Conservation (phyloP, 1,140 invertebrate species). For the Archivesica marissinica region DNA sequence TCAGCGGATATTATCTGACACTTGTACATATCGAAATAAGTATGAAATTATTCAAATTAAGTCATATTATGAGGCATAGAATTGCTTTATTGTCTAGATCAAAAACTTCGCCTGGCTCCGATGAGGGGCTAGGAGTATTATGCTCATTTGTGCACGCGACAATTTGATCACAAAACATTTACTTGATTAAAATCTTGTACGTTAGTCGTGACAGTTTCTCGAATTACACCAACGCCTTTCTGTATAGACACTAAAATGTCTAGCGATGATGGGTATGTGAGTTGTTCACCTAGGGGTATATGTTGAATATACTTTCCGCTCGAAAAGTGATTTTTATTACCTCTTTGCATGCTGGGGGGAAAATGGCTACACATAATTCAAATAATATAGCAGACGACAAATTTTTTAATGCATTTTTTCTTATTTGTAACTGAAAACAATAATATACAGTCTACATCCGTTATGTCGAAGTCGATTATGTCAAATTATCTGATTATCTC, state of each 20-base stretch:
- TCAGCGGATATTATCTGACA: background rate
- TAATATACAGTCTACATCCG: too few relatives aligned
- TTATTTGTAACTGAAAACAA: too few relatives aligned
- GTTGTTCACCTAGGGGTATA: too few relatives aligned
- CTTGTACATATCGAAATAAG: background rate
- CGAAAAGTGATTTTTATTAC: too few relatives aligned
- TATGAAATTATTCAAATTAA: background rate
- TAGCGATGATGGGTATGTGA: background rate
- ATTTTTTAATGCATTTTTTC: too few relatives aligned
- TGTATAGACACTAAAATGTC: background rate
- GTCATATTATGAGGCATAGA: conserved; percentile 13
- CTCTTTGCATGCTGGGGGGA: too few relatives aligned
- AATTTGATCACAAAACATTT: background rate
- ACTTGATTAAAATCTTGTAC: background rate
- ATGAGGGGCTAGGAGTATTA: conserved; percentile 1
- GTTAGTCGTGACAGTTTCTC: background rate
- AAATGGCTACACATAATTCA: too few relatives aligned
- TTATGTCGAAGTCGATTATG: too few relatives aligned
- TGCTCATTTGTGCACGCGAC: background rate
- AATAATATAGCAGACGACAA: too few relatives aligned
- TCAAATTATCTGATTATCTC: too few relatives aligned
- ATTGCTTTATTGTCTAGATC: conserved; percentile 19
- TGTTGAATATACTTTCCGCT: too few relatives aligned
- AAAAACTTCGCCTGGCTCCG: background rate
- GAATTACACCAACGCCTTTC: background rate